These are phyloP conservation scores for Xenentodon cancila DNA, from an alignment of 2,797 vertebrate species.

Conservation along the genomic window DNA sequence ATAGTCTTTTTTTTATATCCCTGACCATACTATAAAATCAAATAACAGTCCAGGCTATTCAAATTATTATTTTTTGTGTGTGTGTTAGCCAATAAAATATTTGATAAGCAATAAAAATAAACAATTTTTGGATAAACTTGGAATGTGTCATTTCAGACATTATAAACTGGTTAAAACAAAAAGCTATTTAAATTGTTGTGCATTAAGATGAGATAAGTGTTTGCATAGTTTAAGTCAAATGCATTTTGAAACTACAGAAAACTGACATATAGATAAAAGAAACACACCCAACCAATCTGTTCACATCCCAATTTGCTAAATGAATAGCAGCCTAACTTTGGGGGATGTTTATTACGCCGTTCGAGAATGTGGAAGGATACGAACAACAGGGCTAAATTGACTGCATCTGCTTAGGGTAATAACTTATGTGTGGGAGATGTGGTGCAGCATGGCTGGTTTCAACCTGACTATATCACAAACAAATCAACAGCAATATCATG, in stretches of 20 bases:
- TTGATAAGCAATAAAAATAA: too few relatives aligned
- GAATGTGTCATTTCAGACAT: too few relatives aligned
- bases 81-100: too few relatives aligned
- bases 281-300: not conserved
- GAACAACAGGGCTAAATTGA: constrained; percentile 47
- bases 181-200: too few relatives aligned
- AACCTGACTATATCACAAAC: constrained; percentile 44
- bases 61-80: too few relatives aligned
- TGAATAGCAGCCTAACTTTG: constrained; percentile 31
- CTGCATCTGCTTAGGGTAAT: constrained; percentile 48
- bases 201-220: too few relatives aligned
- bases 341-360: constrained; percentile 25
- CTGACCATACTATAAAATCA: too few relatives aligned
- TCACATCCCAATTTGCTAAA: constrained; percentile 22
- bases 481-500: constrained; percentile 54
- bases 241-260: not conserved
- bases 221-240: not conserved
- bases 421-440: constrained; percentile 23
- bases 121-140: too few relatives aligned
- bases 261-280: constrained; percentile 1
- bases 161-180: too few relatives aligned
- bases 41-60: too few relatives aligned
- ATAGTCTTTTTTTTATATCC: too few relatives aligned
- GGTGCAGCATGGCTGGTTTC: constrained; percentile 7
- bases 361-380: constrained; percentile 18